These are phyloP conservation scores for Drosophila prostipennis DNA, from an alignment of 2,888 invertebrate genomes.

Conservation along the genomic window DNA sequence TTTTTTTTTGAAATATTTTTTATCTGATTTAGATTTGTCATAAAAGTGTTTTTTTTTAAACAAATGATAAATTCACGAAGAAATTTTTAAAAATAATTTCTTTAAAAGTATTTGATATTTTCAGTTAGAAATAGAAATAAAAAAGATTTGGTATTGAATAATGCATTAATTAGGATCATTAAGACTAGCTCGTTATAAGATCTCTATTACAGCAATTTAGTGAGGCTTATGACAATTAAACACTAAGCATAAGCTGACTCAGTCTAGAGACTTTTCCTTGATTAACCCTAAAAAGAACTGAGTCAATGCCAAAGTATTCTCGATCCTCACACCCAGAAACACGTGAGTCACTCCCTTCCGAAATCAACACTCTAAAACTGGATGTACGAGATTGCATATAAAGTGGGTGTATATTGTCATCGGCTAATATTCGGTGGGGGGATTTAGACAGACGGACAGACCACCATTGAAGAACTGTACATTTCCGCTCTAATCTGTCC, in stretches of 20 bases:
- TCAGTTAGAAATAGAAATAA: too few species aligned
- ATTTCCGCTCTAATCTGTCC: slow-evolving; percentile 54
- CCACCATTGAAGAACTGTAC: slow-evolving; percentile 46
- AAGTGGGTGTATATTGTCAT: slow-evolving; percentile 15
- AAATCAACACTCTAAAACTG: slow-evolving; percentile 7
- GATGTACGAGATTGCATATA: slow-evolving; percentile 5
- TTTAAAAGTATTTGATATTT: too few species aligned
- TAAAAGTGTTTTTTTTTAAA: too few species aligned
- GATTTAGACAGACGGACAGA: slow-evolving; percentile 16
- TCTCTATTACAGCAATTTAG: slow-evolving; percentile 4
- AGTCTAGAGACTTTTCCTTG: slow-evolving; percentile 7
- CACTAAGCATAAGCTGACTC: slow-evolving; percentile 8
- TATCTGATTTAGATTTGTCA: too few species aligned
- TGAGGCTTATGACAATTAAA: slow-evolving; percentile 17
- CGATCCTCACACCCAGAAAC: slow-evolving; percentile 1
- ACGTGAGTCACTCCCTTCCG: slow-evolving; percentile 43
- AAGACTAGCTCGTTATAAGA: not conserved
- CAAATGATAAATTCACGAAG: too few species aligned
- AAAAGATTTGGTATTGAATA: not conserved
- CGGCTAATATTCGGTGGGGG: slow-evolving; percentile 7
- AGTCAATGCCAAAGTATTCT: slow-evolving; percentile 13
- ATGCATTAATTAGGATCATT: not conserved
- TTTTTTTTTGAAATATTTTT: too few species aligned
- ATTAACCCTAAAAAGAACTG: slow-evolving; percentile 5
- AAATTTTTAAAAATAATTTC: too few species aligned